Percentiles rank a stretch among this genome's conserved stretches.
Conservation (phyloP, 2,113 vertebrate genomes). For the Crotophaga sulcirostris region DNA sequence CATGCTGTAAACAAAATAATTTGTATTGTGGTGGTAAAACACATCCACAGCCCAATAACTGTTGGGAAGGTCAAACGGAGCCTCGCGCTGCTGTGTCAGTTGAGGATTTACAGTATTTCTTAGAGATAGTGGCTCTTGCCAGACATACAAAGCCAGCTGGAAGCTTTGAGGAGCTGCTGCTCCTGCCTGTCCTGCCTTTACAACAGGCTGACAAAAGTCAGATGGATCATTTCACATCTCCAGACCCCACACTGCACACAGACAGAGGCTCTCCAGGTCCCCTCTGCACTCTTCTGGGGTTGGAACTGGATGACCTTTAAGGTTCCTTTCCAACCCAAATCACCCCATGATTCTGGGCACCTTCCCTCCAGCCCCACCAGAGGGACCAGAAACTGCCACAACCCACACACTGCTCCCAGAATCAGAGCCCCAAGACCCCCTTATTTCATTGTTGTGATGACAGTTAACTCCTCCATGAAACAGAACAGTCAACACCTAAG, state of each 20-base stretch:
- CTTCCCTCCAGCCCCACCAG: neutral
- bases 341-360: no score
- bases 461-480: neutral
- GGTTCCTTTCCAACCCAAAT: no score
- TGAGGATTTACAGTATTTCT: neutral
- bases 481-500: neutral
- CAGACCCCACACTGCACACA: fast-evolving
- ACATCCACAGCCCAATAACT: neutral
- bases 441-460: no score
- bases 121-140: neutral
- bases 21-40: neutral
- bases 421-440: no score
- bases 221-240: fast-evolving
- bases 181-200: neutral
- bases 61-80: neutral
- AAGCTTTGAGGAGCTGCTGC: neutral
- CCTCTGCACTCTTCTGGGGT: neutral
- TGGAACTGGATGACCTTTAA: no score
- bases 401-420: no score
- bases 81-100: fast-evolving
- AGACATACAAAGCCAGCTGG: neutral
- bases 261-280: neutral
- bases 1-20: neutral
- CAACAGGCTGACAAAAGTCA: neutral
- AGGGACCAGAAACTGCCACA: no score